Evolutionary conservation across 1,140 invertebrate species (phyloP), one percentile per base, ranked within the genome.

Genomic region (Ceratina australensis): DNA sequence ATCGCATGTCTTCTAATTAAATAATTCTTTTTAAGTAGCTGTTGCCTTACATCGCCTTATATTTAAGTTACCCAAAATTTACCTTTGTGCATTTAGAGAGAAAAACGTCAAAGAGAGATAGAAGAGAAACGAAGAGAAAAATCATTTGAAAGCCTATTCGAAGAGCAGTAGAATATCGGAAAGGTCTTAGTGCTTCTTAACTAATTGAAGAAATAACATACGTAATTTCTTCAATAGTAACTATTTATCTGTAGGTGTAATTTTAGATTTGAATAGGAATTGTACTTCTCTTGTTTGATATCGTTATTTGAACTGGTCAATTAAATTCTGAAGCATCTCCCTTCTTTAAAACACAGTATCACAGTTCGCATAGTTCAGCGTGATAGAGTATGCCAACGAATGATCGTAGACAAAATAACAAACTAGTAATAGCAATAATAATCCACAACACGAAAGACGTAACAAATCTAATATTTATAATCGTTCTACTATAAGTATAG

Each of bases 401-500:
- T 10, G 64, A 72, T 78, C 71, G 24, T 56, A 76, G 67, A 78
- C 50, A 60, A 79, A 59, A 59, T 20, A 75, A 22, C 72, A 73
- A 78, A 72, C 24, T 80, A 50, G 54, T 65, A 72, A 77, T 60
- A 42, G 33, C 33, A 42, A 42, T 42, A 42, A 42, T 42, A 42
- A 42, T 42, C 8, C 67, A 75, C 72, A 77, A 86, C 64, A 66
- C 26, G 73, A 86, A 83, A 81, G 76, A 86, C 56, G 78, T 56
- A 80, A 56, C 76, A 80, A 86, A 13, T 83, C 86, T 87, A 86
- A 80, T 78, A 57, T 83, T 80, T 75, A 68, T 78, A 73, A 76
- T 78, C 74, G 24, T 79, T 84, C 82, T 87, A 87, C 80, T 76
- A 80, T 54, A 54, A 18, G 5, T 54, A 54, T 54, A 54, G 33